Conservation (phyloP, 2,888 invertebrate genomes). For the Orchesellides sinensis region DNA sequence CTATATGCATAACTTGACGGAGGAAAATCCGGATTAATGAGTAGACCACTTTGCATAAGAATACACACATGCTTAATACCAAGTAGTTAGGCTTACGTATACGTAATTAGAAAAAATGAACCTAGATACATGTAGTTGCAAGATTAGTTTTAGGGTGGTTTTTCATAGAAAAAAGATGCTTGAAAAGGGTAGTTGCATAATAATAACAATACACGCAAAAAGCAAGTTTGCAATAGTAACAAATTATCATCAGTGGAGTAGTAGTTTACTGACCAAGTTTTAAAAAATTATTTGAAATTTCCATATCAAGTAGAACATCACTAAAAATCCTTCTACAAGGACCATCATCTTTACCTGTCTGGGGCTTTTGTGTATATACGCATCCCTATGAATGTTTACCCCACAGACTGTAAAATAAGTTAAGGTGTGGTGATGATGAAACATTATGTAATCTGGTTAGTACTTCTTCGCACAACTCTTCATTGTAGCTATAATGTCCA, state of each 20-base stretch:
- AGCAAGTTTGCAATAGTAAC: slow-evolving; percentile 16
- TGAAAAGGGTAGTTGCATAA: background rate
- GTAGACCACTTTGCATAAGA: slow-evolving; percentile 27
- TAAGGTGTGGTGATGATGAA: slow-evolving; percentile 58
- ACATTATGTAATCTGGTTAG: slow-evolving; percentile 51
- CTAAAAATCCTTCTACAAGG: background rate
- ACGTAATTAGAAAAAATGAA: background rate
- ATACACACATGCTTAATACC: background rate
- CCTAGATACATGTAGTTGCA: too few relatives aligned
- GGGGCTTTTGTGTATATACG: background rate
- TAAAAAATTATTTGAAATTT: background rate
- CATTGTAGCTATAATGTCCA: slow-evolving; percentile 24
- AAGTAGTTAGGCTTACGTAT: background rate
- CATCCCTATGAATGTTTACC: background rate
- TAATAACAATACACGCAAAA: slow-evolving; percentile 12
- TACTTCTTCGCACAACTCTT: too few relatives aligned
- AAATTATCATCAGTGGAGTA: background rate
- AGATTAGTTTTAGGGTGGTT: too few relatives aligned
- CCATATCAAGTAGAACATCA: background rate
- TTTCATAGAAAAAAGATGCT: too few relatives aligned
- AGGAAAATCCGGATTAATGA: slow-evolving; percentile 59
- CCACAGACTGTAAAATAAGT: background rate
- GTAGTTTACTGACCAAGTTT: slow-evolving; percentile 17
- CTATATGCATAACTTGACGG: background rate
- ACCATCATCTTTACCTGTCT: background rate